Percentiles rank a stretch among this genome's conserved stretches.
These are phyloP conservation scores for Tapirus indicus DNA, from an alignment of 2,797 vertebrate genomes.

Conservation along the genomic window DNA sequence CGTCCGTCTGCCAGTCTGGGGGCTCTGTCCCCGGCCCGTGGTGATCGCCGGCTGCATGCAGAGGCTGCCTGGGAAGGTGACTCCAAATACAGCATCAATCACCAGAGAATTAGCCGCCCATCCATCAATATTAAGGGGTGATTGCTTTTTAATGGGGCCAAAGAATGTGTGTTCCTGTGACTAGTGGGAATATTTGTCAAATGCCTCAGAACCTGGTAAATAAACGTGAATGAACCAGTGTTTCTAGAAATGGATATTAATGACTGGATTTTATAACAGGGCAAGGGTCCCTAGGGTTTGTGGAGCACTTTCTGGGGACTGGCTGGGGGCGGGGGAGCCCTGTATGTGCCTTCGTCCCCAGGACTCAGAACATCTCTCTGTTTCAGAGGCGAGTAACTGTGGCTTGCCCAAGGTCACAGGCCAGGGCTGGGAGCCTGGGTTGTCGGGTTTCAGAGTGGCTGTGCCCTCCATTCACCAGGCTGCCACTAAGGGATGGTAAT, in stretches of 20 bases:
- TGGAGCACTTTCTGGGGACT: not conserved
- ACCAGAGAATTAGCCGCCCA: not conserved
- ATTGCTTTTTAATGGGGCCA: constrained; percentile 69
- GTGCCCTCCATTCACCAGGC: not conserved
- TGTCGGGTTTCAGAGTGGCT: not conserved
- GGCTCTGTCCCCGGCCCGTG: accelerated
- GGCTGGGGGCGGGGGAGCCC: not conserved
- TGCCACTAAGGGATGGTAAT: not conserved
- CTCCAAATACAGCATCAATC: not conserved
- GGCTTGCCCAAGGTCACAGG: not conserved
- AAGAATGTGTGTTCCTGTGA: constrained; percentile 45
- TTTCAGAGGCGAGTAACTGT: not conserved
- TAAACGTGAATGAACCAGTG: constrained; percentile 5
- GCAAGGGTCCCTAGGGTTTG: not conserved
- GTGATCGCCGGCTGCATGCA: not conserved
- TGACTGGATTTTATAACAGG: not conserved
- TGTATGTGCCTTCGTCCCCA: not conserved
- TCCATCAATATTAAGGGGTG: constrained; percentile 55
- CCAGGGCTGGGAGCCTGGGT: not conserved
- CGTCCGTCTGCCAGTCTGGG: not conserved
- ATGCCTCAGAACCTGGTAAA: constrained; percentile 51
- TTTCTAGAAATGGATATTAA: constrained; percentile 63
- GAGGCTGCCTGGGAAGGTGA: constrained; percentile 32
- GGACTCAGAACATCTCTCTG: not conserved
- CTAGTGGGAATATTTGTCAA: constrained; percentile 64